Evolutionary conservation across 2,888 invertebrate genomes (phyloP).

Genomic region (Abrostola triplasia): DNA sequence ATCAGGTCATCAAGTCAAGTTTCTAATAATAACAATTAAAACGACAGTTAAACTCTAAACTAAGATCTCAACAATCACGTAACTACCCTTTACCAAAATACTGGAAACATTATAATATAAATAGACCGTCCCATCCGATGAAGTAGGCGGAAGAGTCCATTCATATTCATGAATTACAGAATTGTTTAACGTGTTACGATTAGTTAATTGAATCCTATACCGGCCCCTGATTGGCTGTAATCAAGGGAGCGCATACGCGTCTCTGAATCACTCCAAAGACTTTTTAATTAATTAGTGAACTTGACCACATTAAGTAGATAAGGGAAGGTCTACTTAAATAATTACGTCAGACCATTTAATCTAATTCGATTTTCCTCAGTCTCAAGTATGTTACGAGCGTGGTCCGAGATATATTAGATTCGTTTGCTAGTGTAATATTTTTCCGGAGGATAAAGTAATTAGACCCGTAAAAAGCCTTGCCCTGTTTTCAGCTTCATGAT

Average conservation of each 20-base stretch:
- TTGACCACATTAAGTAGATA: slow-evolving; percentile 48
- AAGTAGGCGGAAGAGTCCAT: slow-evolving; percentile 33
- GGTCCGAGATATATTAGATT: slow-evolving; percentile 27
- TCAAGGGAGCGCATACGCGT: slow-evolving; percentile 33
- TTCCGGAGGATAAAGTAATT: slow-evolving; percentile 40
- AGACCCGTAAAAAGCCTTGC: slow-evolving; percentile 37
- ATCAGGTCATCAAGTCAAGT: too few relatives aligned
- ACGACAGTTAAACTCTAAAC: background rate
- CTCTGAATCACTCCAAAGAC: slow-evolving; percentile 29
- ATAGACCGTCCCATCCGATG: slow-evolving; percentile 28
- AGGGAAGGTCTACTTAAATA: slow-evolving; percentile 50
- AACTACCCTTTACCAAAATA: slow-evolving; percentile 9
- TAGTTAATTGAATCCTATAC: slow-evolving; percentile 43
- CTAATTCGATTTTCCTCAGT: slow-evolving; percentile 37
- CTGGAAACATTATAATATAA: slow-evolving; percentile 44
- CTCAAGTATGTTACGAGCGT: slow-evolving; percentile 8
- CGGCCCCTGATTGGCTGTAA: slow-evolving; percentile 43
- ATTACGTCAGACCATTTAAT: slow-evolving; percentile 48
- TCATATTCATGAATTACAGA: slow-evolving; percentile 52
- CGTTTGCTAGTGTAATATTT: slow-evolving; percentile 22
- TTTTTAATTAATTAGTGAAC: slow-evolving; percentile 57
- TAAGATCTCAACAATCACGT: slow-evolving; percentile 22
- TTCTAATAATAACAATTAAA: too few relatives aligned
- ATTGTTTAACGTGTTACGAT: slow-evolving; percentile 46
- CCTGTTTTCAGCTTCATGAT: slow-evolving; percentile 17